phyloP scores from a whole-genome alignment of 1,140 invertebrate species.

The Tetramorium alpestre region DNA sequence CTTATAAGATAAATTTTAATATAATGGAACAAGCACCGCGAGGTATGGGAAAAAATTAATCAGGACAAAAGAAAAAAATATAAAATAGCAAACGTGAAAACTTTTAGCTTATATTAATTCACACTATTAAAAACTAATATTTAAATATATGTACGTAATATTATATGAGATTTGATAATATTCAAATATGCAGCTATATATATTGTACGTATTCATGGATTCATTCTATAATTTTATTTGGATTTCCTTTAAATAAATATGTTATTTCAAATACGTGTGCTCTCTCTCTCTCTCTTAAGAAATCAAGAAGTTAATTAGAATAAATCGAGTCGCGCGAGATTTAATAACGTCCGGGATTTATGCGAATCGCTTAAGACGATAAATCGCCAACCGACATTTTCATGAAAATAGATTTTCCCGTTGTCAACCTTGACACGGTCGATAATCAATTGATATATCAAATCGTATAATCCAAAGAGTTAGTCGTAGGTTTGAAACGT shows the following conservation, averaged over 20 bases:
- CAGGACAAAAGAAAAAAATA: not conserved
- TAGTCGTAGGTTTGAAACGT: conserved; percentile 23
- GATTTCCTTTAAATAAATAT: not conserved
- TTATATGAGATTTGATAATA: not conserved
- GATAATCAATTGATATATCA: conserved; percentile 32
- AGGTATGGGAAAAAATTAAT: not conserved
- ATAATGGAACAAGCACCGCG: not conserved
- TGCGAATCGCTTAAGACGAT: conserved; percentile 7
- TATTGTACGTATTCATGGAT: not conserved
- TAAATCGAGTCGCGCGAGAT: not conserved
- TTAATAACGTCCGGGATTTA: not conserved
- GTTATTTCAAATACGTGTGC: not conserved
- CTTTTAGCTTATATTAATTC: not conserved
- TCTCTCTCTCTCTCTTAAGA: too few relatives aligned
- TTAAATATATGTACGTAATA: too few relatives aligned
- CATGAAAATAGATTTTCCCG: conserved; percentile 33
- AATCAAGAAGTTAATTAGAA: not conserved
- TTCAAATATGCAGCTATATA: not conserved
- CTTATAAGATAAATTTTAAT: not conserved
- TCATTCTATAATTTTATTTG: not conserved
- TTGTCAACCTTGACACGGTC: not conserved
- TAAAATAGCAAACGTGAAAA: not conserved
- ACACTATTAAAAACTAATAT: not conserved
- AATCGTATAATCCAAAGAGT: conserved; percentile 12
- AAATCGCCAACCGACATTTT: conserved; percentile 5